phyloP scores from a whole-genome alignment of 1,140 invertebrate species.

The Bombus balteatus region DNA sequence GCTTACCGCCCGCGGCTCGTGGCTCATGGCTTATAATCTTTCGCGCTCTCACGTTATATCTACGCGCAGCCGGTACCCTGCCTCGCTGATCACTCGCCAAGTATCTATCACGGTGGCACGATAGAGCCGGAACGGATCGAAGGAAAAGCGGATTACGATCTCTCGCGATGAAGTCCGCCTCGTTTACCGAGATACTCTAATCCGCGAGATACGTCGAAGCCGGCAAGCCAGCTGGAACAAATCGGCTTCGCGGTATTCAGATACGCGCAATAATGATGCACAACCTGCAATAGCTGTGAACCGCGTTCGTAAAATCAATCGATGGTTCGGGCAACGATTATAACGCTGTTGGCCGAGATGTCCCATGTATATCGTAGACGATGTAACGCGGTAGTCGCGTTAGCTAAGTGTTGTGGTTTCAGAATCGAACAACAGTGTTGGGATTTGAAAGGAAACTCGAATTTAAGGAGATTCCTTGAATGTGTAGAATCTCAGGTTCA shows the following conservation, averaged over 20 bases:
- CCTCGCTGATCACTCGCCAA: background rate
- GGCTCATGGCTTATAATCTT: slow-evolving; percentile 57
- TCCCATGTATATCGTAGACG: no score
- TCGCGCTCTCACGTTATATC: background rate
- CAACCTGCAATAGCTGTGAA: slow-evolving; percentile 7
- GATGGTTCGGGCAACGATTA: slow-evolving; percentile 13
- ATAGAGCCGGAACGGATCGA: slow-evolving; percentile 15
- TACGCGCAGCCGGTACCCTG: no score
- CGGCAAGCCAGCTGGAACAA: background rate
- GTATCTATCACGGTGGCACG: background rate
- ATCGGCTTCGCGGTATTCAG: slow-evolving; percentile 4
- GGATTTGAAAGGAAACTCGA: no score
- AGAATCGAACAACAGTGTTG: no score
- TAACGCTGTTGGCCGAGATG: background rate
- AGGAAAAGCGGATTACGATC: slow-evolving; percentile 61
- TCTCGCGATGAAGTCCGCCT: slow-evolving; percentile 20
- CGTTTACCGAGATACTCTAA: background rate
- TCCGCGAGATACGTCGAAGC: slow-evolving; percentile 9
- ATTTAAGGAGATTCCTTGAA: no score
- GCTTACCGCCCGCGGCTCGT: slow-evolving; percentile 50
- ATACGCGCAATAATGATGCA: slow-evolving; percentile 4
- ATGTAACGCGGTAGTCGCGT: no score
- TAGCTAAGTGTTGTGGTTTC: no score
- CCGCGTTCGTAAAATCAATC: slow-evolving; percentile 5
- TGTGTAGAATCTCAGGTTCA: no score